A percentile compares a stretch with the other conserved stretches of the same genome.
Evolutionary conservation across 2,888 invertebrate species (phyloP).

Genomic region (Nomada flava): DNA sequence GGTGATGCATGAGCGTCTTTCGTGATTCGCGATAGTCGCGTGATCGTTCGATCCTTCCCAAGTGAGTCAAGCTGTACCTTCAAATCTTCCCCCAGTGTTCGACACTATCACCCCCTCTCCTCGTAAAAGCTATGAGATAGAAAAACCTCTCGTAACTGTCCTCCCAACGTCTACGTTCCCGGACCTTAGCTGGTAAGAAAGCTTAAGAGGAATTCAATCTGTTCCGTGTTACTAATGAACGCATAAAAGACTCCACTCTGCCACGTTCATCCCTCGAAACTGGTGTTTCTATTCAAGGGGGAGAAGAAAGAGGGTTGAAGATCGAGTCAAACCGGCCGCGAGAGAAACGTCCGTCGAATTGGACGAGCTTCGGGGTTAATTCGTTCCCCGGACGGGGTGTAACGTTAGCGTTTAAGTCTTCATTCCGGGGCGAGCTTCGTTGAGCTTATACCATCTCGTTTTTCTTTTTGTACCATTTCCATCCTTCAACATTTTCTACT

Average conservation of each 20-base stretch:
- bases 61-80: conserved; percentile 54
- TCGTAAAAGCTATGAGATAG: conserved; percentile 60
- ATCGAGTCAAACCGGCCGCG: not conserved
- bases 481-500: not conserved
- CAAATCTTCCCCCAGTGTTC: conserved; percentile 33
- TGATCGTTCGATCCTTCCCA: conserved; percentile 50
- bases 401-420: conserved; percentile 46
- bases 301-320: conserved; percentile 10
- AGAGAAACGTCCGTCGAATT: conserved; percentile 33
- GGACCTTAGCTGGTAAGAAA: conserved; percentile 52
- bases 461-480: not conserved
- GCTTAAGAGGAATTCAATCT: conserved; percentile 77
- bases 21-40: conserved; percentile 41
- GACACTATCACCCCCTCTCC: not conserved
- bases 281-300: conserved; percentile 35
- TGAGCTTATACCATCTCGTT: not conserved
- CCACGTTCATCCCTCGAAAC: conserved; percentile 41
- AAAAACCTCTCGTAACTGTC: conserved; percentile 57
- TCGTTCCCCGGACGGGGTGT: conserved; percentile 25
- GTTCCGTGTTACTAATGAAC: conserved; percentile 81
- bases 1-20: conserved; percentile 36
- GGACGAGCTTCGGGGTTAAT: conserved; percentile 45
- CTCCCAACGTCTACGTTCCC: conserved; percentile 32
- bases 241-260: conserved; percentile 75
- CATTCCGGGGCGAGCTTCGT: conserved; percentile 20